phyloP scores from a whole-genome alignment of 1,140 invertebrate genomes.

The Cydia pomonella region DNA sequence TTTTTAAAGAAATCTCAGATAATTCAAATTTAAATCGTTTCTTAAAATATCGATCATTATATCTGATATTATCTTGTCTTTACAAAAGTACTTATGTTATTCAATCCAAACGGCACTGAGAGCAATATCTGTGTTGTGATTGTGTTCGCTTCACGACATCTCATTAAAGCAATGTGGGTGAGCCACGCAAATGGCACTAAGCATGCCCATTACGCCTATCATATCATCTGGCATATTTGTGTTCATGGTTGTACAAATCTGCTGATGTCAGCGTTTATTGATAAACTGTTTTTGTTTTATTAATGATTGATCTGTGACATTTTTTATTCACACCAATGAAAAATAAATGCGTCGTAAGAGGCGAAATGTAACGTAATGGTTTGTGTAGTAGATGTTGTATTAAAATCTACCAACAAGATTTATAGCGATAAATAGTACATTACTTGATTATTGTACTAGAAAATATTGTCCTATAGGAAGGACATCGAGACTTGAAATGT shows the following conservation, averaged over 20 bases:
- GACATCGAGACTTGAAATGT: neutral
- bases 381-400: no score
- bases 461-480: neutral
- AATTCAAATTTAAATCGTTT: neutral
- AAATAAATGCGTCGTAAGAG: no score
- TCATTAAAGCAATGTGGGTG: slow-evolving; percentile 11
- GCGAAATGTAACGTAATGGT: no score
- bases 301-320: no score
- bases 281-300: neutral
- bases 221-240: slow-evolving; percentile 5
- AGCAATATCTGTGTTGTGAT: slow-evolving; percentile 21
- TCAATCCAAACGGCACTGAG: slow-evolving; percentile 3
- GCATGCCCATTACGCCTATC: slow-evolving; percentile 9
- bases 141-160: slow-evolving; percentile 16
- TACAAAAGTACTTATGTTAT: neutral
- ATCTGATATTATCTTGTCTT: neutral
- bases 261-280: neutral
- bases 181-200: neutral
- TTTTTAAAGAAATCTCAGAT: no score
- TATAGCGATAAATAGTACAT: neutral
- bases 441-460: neutral
- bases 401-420: neutral
- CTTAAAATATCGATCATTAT: neutral
- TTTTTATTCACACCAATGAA: no score
- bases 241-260: neutral